Conservation (phyloP, 2,888 invertebrate genomes). For the Lithophane ornitopus region DNA sequence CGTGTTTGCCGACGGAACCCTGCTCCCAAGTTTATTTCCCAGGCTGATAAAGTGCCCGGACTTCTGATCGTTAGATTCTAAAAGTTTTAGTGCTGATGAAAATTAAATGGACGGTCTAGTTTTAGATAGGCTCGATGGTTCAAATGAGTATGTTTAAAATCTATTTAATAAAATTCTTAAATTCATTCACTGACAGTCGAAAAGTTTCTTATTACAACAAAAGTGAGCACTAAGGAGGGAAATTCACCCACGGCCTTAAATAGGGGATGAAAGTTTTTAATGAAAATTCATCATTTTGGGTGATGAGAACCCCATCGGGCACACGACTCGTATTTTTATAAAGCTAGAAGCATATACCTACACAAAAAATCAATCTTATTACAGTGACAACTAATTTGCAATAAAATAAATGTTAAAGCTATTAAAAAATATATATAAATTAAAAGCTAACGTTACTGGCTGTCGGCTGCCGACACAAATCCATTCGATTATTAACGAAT, state of each 20-base stretch:
- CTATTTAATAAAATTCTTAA: no score
- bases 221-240: neutral
- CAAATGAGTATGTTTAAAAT: neutral
- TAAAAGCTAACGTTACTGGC: neutral
- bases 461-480: conserved; percentile 2
- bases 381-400: neutral
- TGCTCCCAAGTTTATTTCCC: conserved; percentile 65
- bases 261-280: no score
- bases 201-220: no score
- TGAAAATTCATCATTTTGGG: neutral
- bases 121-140: conserved; percentile 7
- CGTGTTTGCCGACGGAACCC: conserved; percentile 65
- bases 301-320: neutral
- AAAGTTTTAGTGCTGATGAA: conserved; percentile 56
- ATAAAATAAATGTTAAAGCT: neutral
- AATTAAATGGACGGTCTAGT: conserved; percentile 33
- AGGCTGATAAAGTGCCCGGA: conserved; percentile 63
- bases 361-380: neutral
- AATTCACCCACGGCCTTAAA: neutral
- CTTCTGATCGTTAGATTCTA: conserved; percentile 53
- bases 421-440: neutral
- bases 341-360: no score
- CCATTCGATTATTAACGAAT: conserved; percentile 11
- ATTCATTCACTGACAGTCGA: no score
- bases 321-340: neutral